Percentiles rank a stretch among this genome's conserved stretches.
These are phyloP conservation scores for Callocephalon fimbriatum DNA, from an alignment of 2,113 vertebrate species.

Conservation along the genomic window DNA sequence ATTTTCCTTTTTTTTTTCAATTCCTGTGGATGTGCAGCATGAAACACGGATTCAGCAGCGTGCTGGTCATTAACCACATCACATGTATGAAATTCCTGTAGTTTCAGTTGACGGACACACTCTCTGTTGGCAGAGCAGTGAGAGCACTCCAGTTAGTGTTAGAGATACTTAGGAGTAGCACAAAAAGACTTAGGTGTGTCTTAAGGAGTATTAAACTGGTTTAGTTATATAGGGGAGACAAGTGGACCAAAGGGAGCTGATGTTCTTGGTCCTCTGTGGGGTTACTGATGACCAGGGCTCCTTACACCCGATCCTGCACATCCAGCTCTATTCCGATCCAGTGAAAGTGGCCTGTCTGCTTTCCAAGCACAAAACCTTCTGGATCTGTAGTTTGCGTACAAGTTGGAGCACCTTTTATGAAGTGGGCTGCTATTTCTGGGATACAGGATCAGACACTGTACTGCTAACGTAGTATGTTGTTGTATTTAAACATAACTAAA, in stretches of 20 bases:
- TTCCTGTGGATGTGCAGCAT: not conserved
- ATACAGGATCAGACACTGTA: slow-evolving; percentile 4
- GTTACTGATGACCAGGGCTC: not conserved
- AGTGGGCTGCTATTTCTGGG: slow-evolving; percentile 21
- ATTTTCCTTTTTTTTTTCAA: not conserved
- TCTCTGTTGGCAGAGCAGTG: not conserved
- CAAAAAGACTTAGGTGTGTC: not conserved
- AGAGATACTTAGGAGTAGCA: not conserved
- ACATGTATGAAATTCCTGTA: not conserved
- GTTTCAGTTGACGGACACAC: not conserved
- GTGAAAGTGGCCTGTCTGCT: not conserved
- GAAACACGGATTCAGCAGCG: not conserved
- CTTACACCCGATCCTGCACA: not conserved
- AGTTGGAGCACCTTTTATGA: not conserved
- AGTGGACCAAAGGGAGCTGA: not conserved
- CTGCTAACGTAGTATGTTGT: slow-evolving; percentile 20
- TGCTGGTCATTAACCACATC: not conserved
- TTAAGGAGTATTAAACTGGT: not conserved
- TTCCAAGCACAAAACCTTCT: not conserved
- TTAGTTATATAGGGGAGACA: not conserved
- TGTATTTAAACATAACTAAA: slow-evolving; percentile 60
- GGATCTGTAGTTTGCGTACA: not conserved
- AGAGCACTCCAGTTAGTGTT: not conserved
- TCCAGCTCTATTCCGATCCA: not conserved
- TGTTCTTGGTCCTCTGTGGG: not conserved